Evolutionary conservation across 2,797 vertebrate species (phyloP).

Genomic region (Amblyraja radiata): DNA sequence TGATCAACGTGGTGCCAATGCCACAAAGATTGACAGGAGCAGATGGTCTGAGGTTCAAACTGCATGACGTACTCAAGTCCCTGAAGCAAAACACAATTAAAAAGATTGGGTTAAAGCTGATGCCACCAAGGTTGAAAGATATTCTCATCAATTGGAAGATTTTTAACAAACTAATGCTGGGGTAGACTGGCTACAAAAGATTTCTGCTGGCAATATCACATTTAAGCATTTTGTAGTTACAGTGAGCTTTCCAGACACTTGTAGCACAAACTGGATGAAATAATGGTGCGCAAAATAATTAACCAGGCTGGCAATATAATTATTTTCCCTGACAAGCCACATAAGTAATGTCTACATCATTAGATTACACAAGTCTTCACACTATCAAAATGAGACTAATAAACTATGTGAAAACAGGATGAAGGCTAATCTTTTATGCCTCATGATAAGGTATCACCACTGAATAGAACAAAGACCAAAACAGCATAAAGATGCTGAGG

Average conservation of each 20-base stretch:
- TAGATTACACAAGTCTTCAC: neutral
- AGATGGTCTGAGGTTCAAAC: slow-evolving; percentile 15
- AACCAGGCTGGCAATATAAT: neutral
- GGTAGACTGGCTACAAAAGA: neutral
- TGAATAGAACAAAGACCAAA: neutral
- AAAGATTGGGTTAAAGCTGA: neutral
- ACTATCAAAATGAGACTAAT: neutral
- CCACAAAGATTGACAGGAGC: slow-evolving; percentile 33
- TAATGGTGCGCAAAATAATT: neutral
- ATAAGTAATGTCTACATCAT: neutral
- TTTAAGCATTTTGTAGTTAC: neutral
- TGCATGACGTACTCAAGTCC: neutral
- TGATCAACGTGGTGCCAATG: neutral
- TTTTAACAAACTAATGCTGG: neutral
- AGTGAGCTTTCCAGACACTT: neutral
- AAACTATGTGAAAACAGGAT: neutral
- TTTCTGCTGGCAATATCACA: neutral
- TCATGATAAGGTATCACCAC: neutral
- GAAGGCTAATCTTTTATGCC: neutral
- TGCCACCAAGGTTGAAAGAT: neutral
- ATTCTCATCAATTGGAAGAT: neutral
- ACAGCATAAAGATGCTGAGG: neutral
- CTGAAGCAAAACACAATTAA: slow-evolving; percentile 28
- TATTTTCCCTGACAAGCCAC: neutral
- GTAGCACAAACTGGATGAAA: neutral